Percentiles rank a stretch among this genome's conserved stretches.
Evolutionary conservation across 2,797 vertebrate genomes (phyloP).

Genomic region (Enteromius radiatus): DNA sequence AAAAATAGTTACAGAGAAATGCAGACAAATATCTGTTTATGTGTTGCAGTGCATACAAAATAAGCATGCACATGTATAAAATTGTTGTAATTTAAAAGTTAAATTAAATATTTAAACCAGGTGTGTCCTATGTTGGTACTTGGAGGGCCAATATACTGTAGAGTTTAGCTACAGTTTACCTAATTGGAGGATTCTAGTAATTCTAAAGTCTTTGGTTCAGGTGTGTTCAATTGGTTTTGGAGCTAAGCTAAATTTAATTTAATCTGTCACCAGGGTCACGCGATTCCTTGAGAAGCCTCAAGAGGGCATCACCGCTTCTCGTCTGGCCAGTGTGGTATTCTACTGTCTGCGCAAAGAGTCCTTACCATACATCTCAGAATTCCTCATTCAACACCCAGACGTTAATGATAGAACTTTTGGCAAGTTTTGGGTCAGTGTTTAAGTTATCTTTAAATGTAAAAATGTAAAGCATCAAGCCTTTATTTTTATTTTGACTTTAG

Average conservation of each 20-base stretch:
- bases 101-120: background rate
- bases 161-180: background rate
- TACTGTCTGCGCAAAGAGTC: conserved; percentile 79
- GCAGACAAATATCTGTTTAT: background rate
- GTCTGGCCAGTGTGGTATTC: conserved; percentile 85
- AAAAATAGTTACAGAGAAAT: background rate
- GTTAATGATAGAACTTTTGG: conserved; percentile 74
- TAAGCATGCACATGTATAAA: background rate
- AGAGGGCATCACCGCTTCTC: conserved; percentile 72
- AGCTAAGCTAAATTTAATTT: background rate
- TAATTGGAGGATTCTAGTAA: background rate
- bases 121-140: background rate
- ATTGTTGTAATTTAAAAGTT: background rate
- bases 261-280: conserved; percentile 70
- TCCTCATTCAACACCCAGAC: conserved; percentile 68
- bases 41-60: background rate
- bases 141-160: background rate
- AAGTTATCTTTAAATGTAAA: background rate
- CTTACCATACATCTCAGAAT: conserved; percentile 71
- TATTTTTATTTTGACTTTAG: background rate
- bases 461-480: background rate
- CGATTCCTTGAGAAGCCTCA: conserved; percentile 81
- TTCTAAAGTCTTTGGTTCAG: background rate
- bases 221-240: background rate
- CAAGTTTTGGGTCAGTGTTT: conserved; percentile 78